Percentiles rank a stretch among this genome's conserved stretches.
phyloP scores from a whole-genome alignment of 2,888 invertebrate species.

The Ophonus ardosiacus region DNA sequence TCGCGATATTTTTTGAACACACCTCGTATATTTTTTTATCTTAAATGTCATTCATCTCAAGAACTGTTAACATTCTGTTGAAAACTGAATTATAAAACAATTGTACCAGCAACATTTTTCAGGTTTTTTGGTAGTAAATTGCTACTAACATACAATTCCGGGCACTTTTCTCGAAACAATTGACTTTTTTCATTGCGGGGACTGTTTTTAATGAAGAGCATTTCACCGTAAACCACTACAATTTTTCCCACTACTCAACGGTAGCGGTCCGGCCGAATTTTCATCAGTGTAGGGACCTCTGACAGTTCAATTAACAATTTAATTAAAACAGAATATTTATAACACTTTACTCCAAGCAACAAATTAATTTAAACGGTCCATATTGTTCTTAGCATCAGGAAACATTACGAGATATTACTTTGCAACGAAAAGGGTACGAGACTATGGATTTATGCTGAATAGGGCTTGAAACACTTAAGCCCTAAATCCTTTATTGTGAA shows the following conservation, averaged over 20 bases:
- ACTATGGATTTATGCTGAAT: no score
- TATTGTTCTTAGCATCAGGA: not conserved
- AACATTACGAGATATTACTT: not conserved
- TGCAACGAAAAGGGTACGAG: not conserved
- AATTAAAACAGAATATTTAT: constrained; percentile 31
- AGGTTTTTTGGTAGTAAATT: not conserved
- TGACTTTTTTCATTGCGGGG: not conserved
- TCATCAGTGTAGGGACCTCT: not conserved
- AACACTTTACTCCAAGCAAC: not conserved
- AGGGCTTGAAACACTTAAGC: no score
- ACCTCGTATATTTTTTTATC: no score
- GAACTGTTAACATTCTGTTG: not conserved
- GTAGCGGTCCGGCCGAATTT: not conserved
- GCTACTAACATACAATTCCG: not conserved
- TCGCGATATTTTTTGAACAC: no score
- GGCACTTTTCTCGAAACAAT: not conserved
- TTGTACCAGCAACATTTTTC: not conserved
- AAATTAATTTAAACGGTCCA: not conserved
- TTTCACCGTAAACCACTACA: not conserved
- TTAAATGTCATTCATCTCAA: not conserved
- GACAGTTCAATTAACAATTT: constrained; percentile 36
- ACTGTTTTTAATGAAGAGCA: not conserved
- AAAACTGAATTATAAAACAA: not conserved
- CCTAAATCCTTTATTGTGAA: no score
- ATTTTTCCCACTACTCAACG: not conserved